phyloP scores from a whole-genome alignment of 1,140 invertebrate species.

The Dolichoris vasculosae region DNA sequence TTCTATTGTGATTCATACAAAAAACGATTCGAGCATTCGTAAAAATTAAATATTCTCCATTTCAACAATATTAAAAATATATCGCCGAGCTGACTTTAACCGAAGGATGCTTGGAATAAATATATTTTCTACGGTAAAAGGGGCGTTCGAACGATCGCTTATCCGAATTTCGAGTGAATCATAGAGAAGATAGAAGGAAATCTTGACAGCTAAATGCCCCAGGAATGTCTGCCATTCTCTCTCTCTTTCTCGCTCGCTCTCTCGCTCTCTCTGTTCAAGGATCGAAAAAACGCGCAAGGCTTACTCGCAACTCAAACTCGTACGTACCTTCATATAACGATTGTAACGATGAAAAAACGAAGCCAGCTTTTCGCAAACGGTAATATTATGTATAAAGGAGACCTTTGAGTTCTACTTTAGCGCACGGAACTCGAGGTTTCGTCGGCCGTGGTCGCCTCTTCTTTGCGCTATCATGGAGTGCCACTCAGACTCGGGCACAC shows the following conservation, averaged over 20 bases:
- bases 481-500: slow-evolving; percentile 11
- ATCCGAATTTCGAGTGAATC: background rate
- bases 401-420: slow-evolving; percentile 7
- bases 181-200: background rate
- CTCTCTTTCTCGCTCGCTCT: slow-evolving; percentile 25
- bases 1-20: slow-evolving; percentile 20
- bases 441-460: background rate
- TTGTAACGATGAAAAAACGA: slow-evolving; percentile 27
- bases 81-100: background rate
- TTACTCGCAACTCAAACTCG: background rate
- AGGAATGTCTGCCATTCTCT: slow-evolving; percentile 39
- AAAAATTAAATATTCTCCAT: background rate
- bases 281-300: background rate
- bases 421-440: background rate
- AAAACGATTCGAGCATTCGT: background rate
- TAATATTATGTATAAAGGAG: background rate
- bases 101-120: background rate
- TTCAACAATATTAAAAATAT: background rate
- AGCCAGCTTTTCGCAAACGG: background rate
- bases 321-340: slow-evolving; percentile 45
- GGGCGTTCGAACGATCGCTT: background rate
- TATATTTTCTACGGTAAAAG: background rate
- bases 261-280: background rate
- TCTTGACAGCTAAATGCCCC: slow-evolving; percentile 39
- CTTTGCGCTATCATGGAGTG: slow-evolving; percentile 2